Conservation (phyloP, 2,113 vertebrate genomes). For the Arizona elegans region DNA sequence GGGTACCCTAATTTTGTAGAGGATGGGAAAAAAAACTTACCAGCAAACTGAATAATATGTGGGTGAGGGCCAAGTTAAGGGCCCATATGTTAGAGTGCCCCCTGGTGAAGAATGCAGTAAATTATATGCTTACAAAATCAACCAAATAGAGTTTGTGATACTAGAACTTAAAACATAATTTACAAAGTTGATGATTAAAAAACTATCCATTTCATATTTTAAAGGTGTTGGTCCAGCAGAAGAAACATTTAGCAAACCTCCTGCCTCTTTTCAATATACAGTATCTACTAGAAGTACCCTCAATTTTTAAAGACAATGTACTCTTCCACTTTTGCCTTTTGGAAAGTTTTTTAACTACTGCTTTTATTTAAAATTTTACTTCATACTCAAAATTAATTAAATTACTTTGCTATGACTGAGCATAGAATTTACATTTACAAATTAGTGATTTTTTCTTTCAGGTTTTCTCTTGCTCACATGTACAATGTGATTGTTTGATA, state of each 20-base stretch:
- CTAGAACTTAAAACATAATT: background rate
- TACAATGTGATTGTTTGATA: background rate
- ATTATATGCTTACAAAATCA: background rate
- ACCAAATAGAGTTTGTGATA: background rate
- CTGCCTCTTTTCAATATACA: background rate
- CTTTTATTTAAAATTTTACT: background rate
- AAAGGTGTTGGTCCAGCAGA: background rate
- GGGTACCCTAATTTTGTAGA: background rate
- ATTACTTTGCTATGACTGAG: background rate
- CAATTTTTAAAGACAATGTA: background rate
- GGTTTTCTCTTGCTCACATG: background rate
- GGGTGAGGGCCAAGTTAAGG: background rate
- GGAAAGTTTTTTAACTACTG: background rate
- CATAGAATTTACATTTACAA: background rate
- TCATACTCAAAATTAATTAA: background rate
- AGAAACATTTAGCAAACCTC: background rate
- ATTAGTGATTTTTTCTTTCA: background rate
- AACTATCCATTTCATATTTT: background rate
- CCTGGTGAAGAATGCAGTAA: background rate
- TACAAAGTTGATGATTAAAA: background rate
- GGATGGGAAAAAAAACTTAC: background rate
- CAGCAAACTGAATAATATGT: background rate
- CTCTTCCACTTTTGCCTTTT: background rate
- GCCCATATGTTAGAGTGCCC: background rate
- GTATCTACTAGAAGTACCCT: background rate